Base-by-base conservation (phyloP, 2,797 vertebrate genomes). In the Botia kubotai region DNA sequence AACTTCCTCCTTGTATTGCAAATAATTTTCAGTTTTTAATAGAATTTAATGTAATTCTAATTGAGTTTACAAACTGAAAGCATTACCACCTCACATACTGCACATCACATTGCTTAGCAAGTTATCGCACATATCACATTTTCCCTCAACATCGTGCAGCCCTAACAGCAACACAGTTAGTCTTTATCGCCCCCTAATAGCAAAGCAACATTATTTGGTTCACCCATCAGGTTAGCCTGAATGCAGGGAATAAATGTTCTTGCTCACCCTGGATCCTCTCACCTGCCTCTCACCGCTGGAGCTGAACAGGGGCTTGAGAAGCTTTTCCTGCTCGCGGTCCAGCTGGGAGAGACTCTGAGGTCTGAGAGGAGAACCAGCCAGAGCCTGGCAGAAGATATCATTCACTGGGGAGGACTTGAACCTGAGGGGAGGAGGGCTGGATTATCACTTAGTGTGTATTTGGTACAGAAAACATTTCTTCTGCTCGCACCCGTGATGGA, bases 391-490 rank as follows among this genome's bases (percentile, higher is more conserved):
- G 90, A 97, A 97, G 90, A 99, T 98, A 91, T 96, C 95, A 66
- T 99, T 98, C 86, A 99, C 97, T 0, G 98, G 97, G 33, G 97
- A 99, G 0, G 96, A 94, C 92, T 94, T 97, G 89, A 98, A 99
- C 94, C 98, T 99, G 89, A 17, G 11, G 43, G n/a, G n/a, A 29
- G 13, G 62, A n/a, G n/a, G n/a, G n/a, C n/a, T n/a, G n/a, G n/a
- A n/a, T n/a, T n/a, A n/a, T n/a, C n/a, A n/a, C n/a, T n/a, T n/a
- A n/a, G n/a, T n/a, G n/a, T n/a, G n/a, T n/a, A n/a, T n/a, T n/a
- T n/a, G n/a, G n/a, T n/a, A n/a, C n/a, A n/a, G n/a, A n/a, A n/a
- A 17, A 19, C 53, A 57, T 57, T 6, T 57, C 2, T 57, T 53
- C 1, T 53, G 52, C 52, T 57, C 19, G 21, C 8, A 2, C 19